Evolutionary conservation across 2,797 vertebrate species (phyloP), one percentile per base, ranked within the genome.

Genomic region (Bradypus variegatus): DNA sequence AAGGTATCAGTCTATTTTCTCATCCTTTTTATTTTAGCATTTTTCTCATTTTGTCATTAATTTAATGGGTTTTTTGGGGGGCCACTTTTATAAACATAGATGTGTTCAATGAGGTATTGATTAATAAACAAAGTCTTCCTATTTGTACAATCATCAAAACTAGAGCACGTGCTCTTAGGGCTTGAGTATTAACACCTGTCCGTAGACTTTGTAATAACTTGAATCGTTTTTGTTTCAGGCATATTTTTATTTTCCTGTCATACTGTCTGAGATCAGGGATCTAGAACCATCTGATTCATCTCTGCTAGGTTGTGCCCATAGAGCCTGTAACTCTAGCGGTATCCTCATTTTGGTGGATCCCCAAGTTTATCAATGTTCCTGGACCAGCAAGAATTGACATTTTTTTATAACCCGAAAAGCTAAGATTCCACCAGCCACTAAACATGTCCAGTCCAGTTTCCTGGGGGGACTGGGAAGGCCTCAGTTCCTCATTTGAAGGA

Each of bases 31-130:
- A 73, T 84, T 50, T 53, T 5, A 38, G 73, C 33, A 62, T 4
- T 72, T 90, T 92, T 78, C 90, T 91, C 41, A 87, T 60, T 73
- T 67, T 67, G n/a, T 73, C 72, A n/a, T 48, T 33, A 7, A 31
- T 91, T 94, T 60, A 33, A 10, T 72, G 84, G 90, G 23, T 10
- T 81, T 76, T 25, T n/a, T 14, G 53, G 53, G 36, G 33, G 76
- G 23, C 79, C 69, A n/a, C 48, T 50, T 62, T 75, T 82, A 33
- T 62, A 45, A 19, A 31, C 58, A 73, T 12, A 19, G 73, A 72
- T 82, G 0, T 36, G 2, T 33, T 15, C 45, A n/a, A 38, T 1
- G 4, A 70, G 70, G 23, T 78, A 11, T 18, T 27, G 70, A 55
- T 73, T 12, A 58, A 50, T 62, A 82, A 78, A n/a, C 31, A 41